Evolutionary conservation across 2,797 vertebrate species (phyloP).

Genomic region (Enteromius radiatus): DNA sequence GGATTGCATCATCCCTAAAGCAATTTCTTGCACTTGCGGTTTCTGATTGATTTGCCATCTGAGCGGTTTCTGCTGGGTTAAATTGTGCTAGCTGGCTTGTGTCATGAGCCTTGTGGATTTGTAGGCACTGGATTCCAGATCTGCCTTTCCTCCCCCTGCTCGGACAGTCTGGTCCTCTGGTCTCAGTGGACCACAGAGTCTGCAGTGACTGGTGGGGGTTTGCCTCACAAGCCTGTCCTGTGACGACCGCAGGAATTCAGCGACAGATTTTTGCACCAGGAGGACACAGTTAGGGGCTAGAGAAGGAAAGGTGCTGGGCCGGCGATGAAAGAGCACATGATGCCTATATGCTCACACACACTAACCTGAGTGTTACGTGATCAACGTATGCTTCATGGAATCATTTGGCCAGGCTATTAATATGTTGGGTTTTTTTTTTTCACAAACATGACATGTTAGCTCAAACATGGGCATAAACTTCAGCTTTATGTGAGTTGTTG

Average conservation of each 20-base stretch:
- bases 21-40: not conserved
- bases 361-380: constrained; percentile 52
- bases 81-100: not conserved
- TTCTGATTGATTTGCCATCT: not conserved
- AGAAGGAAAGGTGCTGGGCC: constrained; percentile 39
- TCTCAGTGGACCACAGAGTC: constrained; percentile 1
- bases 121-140: constrained; percentile 4
- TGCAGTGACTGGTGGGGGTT: constrained; percentile 33
- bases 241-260: constrained; percentile 41
- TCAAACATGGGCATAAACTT: constrained; percentile 9
- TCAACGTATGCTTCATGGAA: constrained; percentile 52
- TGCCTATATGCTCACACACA: constrained; percentile 26
- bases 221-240: constrained; percentile 16
- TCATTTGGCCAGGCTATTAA: not conserved
- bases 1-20: not conserved
- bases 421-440: not conserved
- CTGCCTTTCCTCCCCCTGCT: constrained; percentile 1
- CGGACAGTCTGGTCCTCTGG: constrained; percentile 25
- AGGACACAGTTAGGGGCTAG: constrained; percentile 40
- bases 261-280: constrained; percentile 59
- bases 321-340: constrained; percentile 35
- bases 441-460: not conserved
- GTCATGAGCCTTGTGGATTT: constrained; percentile 3
- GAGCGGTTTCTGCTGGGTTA: not conserved
- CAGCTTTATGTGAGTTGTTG: not conserved